A percentile compares a stretch with the other conserved stretches of the same genome.
These are phyloP conservation scores for Enteromius radiatus DNA, from an alignment of 2,797 vertebrate species.

Conservation along the genomic window DNA sequence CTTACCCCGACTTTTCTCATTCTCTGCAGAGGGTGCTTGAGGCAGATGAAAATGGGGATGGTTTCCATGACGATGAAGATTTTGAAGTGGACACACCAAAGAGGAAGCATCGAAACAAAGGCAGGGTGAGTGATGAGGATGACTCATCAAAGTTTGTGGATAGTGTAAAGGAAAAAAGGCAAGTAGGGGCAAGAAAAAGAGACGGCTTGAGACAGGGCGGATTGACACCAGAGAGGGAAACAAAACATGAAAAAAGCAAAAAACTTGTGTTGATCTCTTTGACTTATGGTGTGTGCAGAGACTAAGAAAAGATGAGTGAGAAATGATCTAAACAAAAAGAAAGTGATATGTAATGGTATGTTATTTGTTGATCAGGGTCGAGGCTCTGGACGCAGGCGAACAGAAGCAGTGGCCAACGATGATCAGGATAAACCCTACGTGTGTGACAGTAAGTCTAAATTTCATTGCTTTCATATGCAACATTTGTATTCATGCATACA, in stretches of 20 bases:
- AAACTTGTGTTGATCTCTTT: background rate
- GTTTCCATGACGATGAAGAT: conserved; percentile 92
- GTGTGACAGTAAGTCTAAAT: conserved; percentile 94
- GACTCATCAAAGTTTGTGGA: conserved; percentile 32
- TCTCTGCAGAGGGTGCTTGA: conserved; percentile 89
- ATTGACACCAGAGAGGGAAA: background rate
- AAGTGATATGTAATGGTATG: background rate
- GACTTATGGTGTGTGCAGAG: background rate
- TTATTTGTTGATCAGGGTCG: conserved; percentile 80
- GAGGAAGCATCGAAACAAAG: conserved; percentile 92
- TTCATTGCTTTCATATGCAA: background rate
- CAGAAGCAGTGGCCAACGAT: conserved; percentile 85
- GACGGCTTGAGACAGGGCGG: background rate
- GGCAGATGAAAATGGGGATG: conserved; percentile 93
- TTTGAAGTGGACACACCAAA: conserved; percentile 94
- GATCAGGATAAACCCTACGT: conserved; percentile 98
- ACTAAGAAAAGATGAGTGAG: background rate
- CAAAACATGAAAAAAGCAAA: conserved; percentile 1
- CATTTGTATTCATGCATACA: no score
- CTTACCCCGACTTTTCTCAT: background rate
- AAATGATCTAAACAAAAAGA: background rate
- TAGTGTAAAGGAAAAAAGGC: conserved; percentile 15
- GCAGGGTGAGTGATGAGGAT: conserved; percentile 83
- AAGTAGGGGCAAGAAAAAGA: conserved; percentile 32
- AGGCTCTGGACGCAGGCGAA: conserved; percentile 88